phyloP scores from a whole-genome alignment of 2,888 invertebrate species.

The Parnassius glacialis region DNA sequence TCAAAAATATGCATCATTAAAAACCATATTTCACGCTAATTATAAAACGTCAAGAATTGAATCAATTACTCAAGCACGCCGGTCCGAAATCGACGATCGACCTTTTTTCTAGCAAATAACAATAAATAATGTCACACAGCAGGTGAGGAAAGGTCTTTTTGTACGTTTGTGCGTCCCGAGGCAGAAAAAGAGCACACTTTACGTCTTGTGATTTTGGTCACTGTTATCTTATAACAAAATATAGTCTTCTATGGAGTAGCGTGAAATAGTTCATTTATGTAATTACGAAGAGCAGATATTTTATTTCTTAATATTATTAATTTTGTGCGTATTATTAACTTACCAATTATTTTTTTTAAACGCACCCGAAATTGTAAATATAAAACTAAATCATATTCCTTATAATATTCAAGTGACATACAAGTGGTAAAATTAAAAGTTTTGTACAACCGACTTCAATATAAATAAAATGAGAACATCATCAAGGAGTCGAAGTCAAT shows the following conservation, averaged over 20 bases:
- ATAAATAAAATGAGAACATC: too few relatives aligned
- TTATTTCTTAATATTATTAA: background rate
- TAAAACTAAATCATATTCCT: too few relatives aligned
- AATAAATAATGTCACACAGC: constrained; percentile 68
- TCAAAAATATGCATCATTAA: background rate
- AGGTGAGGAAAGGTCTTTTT: constrained; percentile 69
- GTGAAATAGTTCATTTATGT: constrained; percentile 64
- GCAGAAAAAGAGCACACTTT: constrained; percentile 62
- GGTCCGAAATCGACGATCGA: constrained; percentile 32
- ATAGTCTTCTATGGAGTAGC: constrained; percentile 60
- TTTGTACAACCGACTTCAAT: too few relatives aligned
- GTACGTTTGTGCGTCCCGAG: constrained; percentile 35
- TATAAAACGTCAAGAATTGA: constrained; percentile 68
- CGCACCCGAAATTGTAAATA: too few relatives aligned
- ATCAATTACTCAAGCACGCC: constrained; percentile 61
- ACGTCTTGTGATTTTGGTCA: constrained; percentile 75
- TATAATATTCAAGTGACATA: too few relatives aligned
- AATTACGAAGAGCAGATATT: constrained; percentile 46
- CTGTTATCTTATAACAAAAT: constrained; percentile 73
- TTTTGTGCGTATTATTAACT: background rate
- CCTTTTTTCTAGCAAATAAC: constrained; percentile 49
- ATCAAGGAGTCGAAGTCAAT: too few relatives aligned
- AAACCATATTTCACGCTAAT: constrained; percentile 74
- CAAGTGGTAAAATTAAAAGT: too few relatives aligned
- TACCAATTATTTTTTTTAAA: too few relatives aligned